phyloP scores from a whole-genome alignment of 2,113 vertebrate species.

The Ictalurus furcatus region DNA sequence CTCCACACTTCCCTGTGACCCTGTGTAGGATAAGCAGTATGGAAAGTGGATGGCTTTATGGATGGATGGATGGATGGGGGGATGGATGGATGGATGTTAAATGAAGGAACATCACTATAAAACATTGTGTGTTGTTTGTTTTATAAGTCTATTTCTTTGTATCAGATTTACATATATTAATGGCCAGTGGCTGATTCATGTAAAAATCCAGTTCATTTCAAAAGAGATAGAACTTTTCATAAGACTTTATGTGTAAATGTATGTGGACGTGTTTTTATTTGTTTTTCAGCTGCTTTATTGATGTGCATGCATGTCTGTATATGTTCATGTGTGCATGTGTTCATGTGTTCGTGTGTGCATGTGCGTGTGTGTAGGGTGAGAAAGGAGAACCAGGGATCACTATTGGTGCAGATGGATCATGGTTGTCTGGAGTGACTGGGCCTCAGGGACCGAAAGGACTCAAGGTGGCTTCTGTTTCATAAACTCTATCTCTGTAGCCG shows the following conservation, averaged over 20 bases:
- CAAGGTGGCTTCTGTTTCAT: conserved; percentile 61
- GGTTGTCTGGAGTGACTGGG: conserved; percentile 65
- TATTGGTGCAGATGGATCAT: conserved; percentile 71
- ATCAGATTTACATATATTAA: background rate
- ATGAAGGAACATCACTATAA: background rate
- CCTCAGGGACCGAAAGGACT: conserved; percentile 77
- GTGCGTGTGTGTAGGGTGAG: conserved; percentile 77
- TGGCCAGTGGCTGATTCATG: background rate
- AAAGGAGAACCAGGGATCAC: conserved; percentile 84
- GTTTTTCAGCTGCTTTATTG: background rate
- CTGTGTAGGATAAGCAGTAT: no score
- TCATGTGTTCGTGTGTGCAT: conserved; percentile 9
- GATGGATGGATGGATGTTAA: background rate
- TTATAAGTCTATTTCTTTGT: background rate
- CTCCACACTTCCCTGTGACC: no score
- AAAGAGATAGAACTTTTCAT: background rate
- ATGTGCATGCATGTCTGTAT: background rate
- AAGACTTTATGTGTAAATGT: background rate
- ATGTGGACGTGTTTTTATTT: background rate
- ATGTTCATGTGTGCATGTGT: background rate
- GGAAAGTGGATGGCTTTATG: no score
- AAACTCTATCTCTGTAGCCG: background rate
- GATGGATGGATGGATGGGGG: no score
- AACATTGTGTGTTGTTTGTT: background rate
- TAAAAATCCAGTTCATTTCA: background rate